Percentiles rank a stretch among this genome's conserved stretches.
Conservation (phyloP, 2,888 invertebrate species). For the Frankliniella intonsa region DNA sequence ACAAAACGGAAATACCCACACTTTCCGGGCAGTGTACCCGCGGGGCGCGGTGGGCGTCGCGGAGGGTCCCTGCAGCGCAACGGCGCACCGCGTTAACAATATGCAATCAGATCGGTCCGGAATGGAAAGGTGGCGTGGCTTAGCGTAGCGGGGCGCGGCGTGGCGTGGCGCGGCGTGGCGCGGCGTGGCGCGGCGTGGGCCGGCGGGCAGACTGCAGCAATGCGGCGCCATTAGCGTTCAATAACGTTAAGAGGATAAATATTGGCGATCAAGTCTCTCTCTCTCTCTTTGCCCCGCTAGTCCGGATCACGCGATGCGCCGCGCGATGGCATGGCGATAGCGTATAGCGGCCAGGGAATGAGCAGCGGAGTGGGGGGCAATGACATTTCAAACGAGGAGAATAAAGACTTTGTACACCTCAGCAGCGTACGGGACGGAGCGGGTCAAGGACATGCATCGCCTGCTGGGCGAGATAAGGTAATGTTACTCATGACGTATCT, state of each 20-base stretch:
- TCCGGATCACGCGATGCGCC: too few relatives aligned
- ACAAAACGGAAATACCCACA: not conserved
- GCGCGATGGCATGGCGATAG: too few relatives aligned
- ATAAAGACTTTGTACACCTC: too few relatives aligned
- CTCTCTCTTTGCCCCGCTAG: too few relatives aligned
- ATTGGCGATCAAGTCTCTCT: too few relatives aligned
- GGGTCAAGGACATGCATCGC: too few relatives aligned
- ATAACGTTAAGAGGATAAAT: too few relatives aligned
- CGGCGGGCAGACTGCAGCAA: not conserved
- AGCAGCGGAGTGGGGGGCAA: not conserved
- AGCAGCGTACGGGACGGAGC: too few relatives aligned
- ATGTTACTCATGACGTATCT: too few relatives aligned
- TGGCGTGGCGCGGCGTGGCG: not conserved
- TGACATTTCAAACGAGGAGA: too few relatives aligned
- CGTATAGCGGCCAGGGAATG: not conserved
- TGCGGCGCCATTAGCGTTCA: not conserved
- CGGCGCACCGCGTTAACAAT: slow-evolving; percentile 13
- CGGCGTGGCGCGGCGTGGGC: not conserved
- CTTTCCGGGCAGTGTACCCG: not conserved
- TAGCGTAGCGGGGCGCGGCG: not conserved
- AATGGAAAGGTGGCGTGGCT: not conserved
- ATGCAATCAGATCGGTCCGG: slow-evolving; percentile 19
- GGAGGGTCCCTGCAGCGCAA: not conserved
- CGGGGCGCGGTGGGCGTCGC: not conserved
- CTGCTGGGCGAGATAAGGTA: too few relatives aligned